Percentiles rank a stretch among this genome's conserved stretches.
Evolutionary conservation across 2,888 invertebrate species (phyloP).

Genomic region (Lasioglossum calceatum): DNA sequence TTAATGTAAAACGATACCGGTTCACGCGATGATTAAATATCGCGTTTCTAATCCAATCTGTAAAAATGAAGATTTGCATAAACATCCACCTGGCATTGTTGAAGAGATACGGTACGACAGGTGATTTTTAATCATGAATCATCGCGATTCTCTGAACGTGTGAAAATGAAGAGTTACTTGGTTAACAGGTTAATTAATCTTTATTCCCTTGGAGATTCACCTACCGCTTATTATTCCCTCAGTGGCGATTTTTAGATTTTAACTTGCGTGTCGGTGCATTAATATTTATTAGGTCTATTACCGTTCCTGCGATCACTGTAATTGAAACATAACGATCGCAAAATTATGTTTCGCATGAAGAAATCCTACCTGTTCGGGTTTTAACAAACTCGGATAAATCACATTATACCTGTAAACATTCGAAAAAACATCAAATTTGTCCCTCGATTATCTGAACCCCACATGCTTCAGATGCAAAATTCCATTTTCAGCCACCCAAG

Average conservation of each 20-base stretch:
- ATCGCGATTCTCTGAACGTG: background rate
- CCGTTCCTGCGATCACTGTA: background rate
- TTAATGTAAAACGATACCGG: background rate
- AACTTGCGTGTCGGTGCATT: background rate
- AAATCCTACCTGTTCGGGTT: background rate
- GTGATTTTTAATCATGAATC: conserved; percentile 7
- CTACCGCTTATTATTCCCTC: background rate
- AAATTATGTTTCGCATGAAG: background rate
- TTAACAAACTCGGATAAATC: background rate
- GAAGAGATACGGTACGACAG: background rate
- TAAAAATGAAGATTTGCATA: conserved; percentile 9
- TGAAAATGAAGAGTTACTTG: conserved; percentile 1
- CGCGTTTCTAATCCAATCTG: background rate
- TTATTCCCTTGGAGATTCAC: background rate
- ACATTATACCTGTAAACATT: background rate
- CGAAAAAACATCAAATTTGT: background rate
- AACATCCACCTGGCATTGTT: background rate
- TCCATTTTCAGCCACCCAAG: background rate
- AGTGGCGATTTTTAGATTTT: background rate
- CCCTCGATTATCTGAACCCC: background rate
- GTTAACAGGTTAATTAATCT: background rate
- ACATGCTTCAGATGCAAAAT: background rate
- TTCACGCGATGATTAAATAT: background rate
- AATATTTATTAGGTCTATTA: background rate
- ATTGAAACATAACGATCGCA: background rate